Base-by-base conservation (phyloP, 2,888 invertebrate genomes). In the Koerneria pararmatus region DNA sequence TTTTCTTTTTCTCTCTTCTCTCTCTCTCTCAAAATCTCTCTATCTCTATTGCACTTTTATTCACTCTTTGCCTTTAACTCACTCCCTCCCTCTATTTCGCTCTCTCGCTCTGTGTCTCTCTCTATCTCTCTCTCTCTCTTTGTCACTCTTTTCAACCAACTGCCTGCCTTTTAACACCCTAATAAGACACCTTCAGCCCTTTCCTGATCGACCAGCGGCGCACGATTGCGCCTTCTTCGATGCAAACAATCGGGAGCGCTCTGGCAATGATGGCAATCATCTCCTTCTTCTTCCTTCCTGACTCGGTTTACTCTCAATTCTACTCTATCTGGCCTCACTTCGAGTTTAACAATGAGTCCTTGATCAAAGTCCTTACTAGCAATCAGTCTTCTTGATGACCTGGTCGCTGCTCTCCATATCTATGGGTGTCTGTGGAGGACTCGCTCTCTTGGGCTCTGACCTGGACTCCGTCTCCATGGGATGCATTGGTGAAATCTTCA, bases 401-500 rank as follows among this genome's bases (percentile, higher is more conserved):
- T 82, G 78, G 73, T 81, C 82, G n/a, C 75, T 82, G 37, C 73
- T 82, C 32, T 82, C 82, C 11, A 82, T 80, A 54, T 80, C 82
- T 1, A 80, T 77, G 76, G 82, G 82, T 54, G 80, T 82, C 22
- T 82, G 82, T 65, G 82, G 82, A 67, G 80, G 81, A 54, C 72
- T 82, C 34, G 78, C 78, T 35, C 68, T 80, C 6, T 72, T 79
- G 62, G 81, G 82, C 3, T 78, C 79, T 15, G 82, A 82, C 68
- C 68, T 82, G 54, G 82, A 82, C 68, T 80, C 80, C 35, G 76
- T 74, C 48, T 77, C 78, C 11, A 82, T 82, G 81, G 80, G 79
- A 24, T 78, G 79, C 66, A 78, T 79, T 48, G n/a, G n/a, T n/a
- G n/a, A n/a, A n/a, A n/a, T n/a, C n/a, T n/a, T n/a, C n/a, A n/a